Evolutionary conservation across 1,140 invertebrate genomes (phyloP), one percentile per base, ranked within the genome.

Genomic region (Mactra quadrangularis): DNA sequence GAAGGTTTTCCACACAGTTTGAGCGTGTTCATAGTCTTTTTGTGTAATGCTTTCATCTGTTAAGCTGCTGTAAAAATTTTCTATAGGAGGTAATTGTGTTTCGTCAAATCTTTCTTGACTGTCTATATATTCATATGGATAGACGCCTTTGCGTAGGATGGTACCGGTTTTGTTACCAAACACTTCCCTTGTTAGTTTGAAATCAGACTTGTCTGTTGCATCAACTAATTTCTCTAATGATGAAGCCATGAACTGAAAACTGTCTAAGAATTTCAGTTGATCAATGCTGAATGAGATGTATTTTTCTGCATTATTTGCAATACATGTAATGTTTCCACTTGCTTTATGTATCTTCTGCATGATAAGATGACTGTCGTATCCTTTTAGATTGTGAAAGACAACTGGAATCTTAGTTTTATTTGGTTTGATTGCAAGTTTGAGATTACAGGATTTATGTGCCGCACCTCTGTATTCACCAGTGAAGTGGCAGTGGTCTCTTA

Each of bases 61-160:
- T 25, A 90, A 62, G 1, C 50, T 41, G 70, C 72, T 85, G 71
- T 86, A 83, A 66, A 92, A 90, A 1, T 11, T 47, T 84, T 84
- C 83, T 53, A 76, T 86, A 7, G 72, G 50, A 9, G 91, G 89
- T 31, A 91, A 72, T 47, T 60, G 3, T 19, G 64, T 84, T 64
- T 90, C 85, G 27, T 87, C 53, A 62, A 89, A 89, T 78, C 79
- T 88, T 19, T 85, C 78, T 31, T 70, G 75, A 3, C 60, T 82
- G 75, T 89, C 83, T 50, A 90, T 85, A 68, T 88, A 90, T 52
- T 90, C 89, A 84, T 91, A 90, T 33, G 89, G 88, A 66, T 88
- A 90, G 31, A 89, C 79, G 11, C 88, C 89, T 82, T 89, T 91
- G 13, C 71, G 59, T 17, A 70, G 55, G 19, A 89, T 22, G 11